Conservation (phyloP, 2,797 vertebrate species). For the Benthosema pterotum region DNA sequence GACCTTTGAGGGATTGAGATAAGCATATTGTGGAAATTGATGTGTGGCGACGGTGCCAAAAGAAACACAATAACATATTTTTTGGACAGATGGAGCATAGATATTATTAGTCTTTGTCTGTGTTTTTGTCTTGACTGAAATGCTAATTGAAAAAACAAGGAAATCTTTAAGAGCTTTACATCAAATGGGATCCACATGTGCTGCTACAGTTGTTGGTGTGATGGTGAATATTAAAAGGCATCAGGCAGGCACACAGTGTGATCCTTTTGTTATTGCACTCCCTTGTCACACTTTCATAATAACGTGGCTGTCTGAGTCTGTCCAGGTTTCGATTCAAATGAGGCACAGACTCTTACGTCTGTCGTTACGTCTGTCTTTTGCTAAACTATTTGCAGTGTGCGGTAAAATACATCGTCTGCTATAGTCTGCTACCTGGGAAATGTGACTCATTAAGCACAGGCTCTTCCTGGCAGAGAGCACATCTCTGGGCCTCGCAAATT, state of each 20-base stretch:
- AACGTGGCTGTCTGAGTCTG: constrained; percentile 6
- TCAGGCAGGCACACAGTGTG: too few relatives aligned
- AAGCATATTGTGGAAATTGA: constrained; percentile 78
- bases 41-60: constrained; percentile 36
- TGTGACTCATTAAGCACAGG: constrained; percentile 57
- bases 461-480: constrained; percentile 57
- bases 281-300: constrained; percentile 5
- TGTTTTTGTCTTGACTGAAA: constrained; percentile 51
- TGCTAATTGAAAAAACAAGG: constrained; percentile 63
- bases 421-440: constrained; percentile 64
- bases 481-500: constrained; percentile 64
- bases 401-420: constrained; percentile 55
- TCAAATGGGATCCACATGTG: constrained; percentile 34
- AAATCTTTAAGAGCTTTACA: constrained; percentile 35
- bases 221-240: constrained; percentile 29
- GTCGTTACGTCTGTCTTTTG: constrained; percentile 21
- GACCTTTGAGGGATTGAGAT: constrained; percentile 75
- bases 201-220: constrained; percentile 36
- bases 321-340: constrained; percentile 41
- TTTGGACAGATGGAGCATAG: constrained; percentile 48
- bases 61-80: constrained; percentile 13
- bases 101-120: constrained; percentile 36
- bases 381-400: constrained; percentile 33
- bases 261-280: constrained; percentile 36
- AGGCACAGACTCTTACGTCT: constrained; percentile 34